Base-by-base conservation (phyloP, 2,113 vertebrate genomes). In the Sardina pilchardus region DNA sequence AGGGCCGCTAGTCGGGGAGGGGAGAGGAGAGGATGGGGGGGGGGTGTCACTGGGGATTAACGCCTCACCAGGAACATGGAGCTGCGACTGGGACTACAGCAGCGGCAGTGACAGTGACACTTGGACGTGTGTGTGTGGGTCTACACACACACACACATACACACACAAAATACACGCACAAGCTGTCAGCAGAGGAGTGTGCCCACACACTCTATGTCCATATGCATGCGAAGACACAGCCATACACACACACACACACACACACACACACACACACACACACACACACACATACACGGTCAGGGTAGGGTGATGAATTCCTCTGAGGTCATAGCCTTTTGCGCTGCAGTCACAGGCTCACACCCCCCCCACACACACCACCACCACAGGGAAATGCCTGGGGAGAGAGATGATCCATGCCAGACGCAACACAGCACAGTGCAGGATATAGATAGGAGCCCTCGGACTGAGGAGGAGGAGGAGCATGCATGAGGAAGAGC, bases 41-140 rank as follows among this genome's bases (percentile, higher is more conserved):
- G 50, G 82, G 59, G 81, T 88, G 84, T 93, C 92, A 92, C 88
- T 59, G 47, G 34, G 63, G 92, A 94, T 94, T 94, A 91, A 43
- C 50, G 83, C 82, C 63, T 5, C 47, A 92, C 91, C 91, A 93
- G 90, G 85, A 88, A 89, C 89, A 90, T 84, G 86, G 82, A 91
- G 87, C 92, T 85, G 89, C 86, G 88, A 88, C 88, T 85, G 87
- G 85, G 87, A 88, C 59, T 86, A 80, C 14, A 50, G 48, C 50
- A 17, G 50, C 4, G 53, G 5, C 19, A 7, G 53, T 59, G 16
- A 56, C 83, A 88, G 53, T 59, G 71, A 87, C 88, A 84, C 21
- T n/a, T 24, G 19, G n/a, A 30, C 30, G 10, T 26, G 30, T 5
- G 5, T 16, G n/a, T n/a, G n/a, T n/a, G n/a, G n/a, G n/a, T n/a